phyloP scores from a whole-genome alignment of 2,113 vertebrate genomes.

The Oplegnathus fasciatus region DNA sequence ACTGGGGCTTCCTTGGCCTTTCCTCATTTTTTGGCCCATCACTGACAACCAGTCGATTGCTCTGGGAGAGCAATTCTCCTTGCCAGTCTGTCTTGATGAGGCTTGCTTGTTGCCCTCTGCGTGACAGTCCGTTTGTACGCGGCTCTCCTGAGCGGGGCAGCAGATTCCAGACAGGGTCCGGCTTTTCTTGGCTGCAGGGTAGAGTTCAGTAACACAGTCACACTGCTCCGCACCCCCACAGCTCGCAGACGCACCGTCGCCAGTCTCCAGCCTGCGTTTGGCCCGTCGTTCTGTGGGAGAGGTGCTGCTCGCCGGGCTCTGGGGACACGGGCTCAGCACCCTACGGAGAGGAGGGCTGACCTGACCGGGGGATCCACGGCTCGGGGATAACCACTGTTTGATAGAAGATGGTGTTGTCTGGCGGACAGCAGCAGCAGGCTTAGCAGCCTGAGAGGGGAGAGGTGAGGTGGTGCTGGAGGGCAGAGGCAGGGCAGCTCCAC shows the following conservation, averaged over 20 bases:
- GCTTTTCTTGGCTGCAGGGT: conserved; percentile 84
- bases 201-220: conserved; percentile 87
- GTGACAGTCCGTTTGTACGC: conserved; percentile 27
- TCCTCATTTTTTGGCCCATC: conserved; percentile 88
- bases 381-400: conserved; percentile 88
- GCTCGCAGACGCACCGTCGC: conserved; percentile 69
- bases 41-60: conserved; percentile 90
- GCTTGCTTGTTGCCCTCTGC: conserved; percentile 53
- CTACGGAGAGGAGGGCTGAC: conserved; percentile 78
- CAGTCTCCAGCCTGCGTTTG: conserved; percentile 92
- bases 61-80: conserved; percentile 91
- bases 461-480: conserved; percentile 87
- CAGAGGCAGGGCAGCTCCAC: conserved; percentile 88
- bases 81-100: conserved; percentile 77
- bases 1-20: conserved; percentile 63
- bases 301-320: conserved; percentile 66
- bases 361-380: conserved; percentile 69
- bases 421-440: conserved; percentile 63
- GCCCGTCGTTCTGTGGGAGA: conserved; percentile 83
- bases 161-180: conserved; percentile 79
- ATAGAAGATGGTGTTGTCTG: conserved; percentile 85
- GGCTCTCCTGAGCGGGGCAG: conserved; percentile 66
- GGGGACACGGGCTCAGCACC: conserved; percentile 86
- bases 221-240: conserved; percentile 81
- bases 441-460: conserved; percentile 48